phyloP scores from a whole-genome alignment of 2,888 invertebrate species.

The Stegophylla sp. region DNA sequence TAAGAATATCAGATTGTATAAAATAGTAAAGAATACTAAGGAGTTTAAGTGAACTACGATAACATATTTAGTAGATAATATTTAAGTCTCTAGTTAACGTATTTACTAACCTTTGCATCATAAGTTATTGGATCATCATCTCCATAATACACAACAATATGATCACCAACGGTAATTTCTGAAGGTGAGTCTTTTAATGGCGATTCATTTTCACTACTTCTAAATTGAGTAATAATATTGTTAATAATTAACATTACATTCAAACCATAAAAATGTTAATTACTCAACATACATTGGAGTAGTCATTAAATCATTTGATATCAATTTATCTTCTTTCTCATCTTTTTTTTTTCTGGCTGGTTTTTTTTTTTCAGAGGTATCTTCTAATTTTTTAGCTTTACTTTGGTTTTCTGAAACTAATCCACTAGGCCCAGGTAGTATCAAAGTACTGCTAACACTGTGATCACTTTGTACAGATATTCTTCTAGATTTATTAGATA shows the following conservation, averaged over 20 bases:
- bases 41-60: no score
- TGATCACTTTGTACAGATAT: not conserved
- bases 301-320: not conserved
- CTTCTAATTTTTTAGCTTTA: slow-evolving; percentile 11
- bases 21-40: no score
- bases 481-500: slow-evolving; percentile 12
- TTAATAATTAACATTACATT: not conserved
- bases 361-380: slow-evolving; percentile 18
- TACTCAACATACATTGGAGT: not conserved
- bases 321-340: not conserved
- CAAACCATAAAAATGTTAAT: not conserved
- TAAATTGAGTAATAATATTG: slow-evolving; percentile 15
- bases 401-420: not conserved
- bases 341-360: slow-evolving; percentile 8
- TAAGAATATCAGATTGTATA: no score
- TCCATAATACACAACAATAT: no score
- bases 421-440: not conserved
- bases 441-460: not conserved
- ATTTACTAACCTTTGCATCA: no score
- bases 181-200: slow-evolving; percentile 65
- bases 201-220: not conserved
- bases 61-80: no score
- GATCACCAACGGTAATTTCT: slow-evolving; percentile 73
- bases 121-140: no score
- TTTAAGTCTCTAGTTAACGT: no score